A percentile compares a stretch with the other conserved stretches of the same genome.
Evolutionary conservation across 2,888 invertebrate genomes (phyloP).

Genomic region (Eumacrocentrus americanus): DNA sequence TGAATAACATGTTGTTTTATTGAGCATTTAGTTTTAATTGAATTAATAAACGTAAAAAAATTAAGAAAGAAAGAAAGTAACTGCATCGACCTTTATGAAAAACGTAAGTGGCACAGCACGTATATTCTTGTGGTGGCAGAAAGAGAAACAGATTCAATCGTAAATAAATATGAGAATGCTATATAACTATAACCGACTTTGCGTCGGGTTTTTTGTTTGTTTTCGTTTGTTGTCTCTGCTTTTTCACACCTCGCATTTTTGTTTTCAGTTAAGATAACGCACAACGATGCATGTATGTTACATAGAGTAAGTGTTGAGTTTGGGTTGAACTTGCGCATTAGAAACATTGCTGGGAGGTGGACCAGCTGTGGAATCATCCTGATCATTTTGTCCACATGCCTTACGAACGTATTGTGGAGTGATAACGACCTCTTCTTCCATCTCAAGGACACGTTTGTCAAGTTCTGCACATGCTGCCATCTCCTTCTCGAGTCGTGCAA

Average conservation of each 20-base stretch:
- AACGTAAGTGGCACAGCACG: slow-evolving; percentile 24
- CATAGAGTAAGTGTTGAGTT: slow-evolving; percentile 59
- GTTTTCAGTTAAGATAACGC: slow-evolving; percentile 47
- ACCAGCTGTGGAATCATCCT: slow-evolving; percentile 55
- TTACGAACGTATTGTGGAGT: slow-evolving; percentile 80
- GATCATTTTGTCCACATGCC: slow-evolving; percentile 60
- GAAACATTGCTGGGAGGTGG: slow-evolving; percentile 53
- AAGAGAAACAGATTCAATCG: too few species aligned
- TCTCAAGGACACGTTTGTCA: slow-evolving; percentile 85
- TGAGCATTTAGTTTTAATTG: slow-evolving; percentile 27
- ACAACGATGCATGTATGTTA: slow-evolving; percentile 52
- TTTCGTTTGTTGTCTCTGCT: slow-evolving; percentile 10
- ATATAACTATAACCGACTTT: slow-evolving; percentile 1
- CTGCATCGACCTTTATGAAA: slow-evolving; percentile 13
- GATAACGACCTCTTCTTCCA: slow-evolving; percentile 94
- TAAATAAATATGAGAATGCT: background rate
- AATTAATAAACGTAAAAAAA: background rate
- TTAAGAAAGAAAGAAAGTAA: background rate
- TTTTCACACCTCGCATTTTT: slow-evolving; percentile 5
- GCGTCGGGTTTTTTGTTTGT: slow-evolving; percentile 16
- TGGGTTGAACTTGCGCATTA: slow-evolving; percentile 56
- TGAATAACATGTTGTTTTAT: too few species aligned
- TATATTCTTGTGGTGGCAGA: background rate
- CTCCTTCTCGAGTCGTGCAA: slow-evolving; percentile 85
- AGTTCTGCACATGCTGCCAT: slow-evolving; percentile 86